A percentile compares a stretch with the other conserved stretches of the same genome.
phyloP scores from a whole-genome alignment of 1,140 invertebrate species.

The Grapholita molesta region DNA sequence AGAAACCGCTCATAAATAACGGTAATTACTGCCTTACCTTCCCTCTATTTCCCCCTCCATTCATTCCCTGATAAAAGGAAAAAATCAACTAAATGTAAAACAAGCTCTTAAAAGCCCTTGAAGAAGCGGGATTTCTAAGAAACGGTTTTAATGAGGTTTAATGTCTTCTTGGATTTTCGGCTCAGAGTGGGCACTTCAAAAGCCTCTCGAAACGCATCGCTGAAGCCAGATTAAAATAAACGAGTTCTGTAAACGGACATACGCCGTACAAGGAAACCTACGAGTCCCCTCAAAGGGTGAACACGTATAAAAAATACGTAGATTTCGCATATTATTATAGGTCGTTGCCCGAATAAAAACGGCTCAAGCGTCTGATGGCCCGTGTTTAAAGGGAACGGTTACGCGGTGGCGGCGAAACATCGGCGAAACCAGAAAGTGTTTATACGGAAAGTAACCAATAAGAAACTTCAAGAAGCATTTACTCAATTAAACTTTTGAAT shows the following conservation, averaged over 20 bases:
- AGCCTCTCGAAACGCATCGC: slow-evolving; percentile 16
- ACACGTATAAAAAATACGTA: not conserved
- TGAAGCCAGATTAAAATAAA: slow-evolving; percentile 37
- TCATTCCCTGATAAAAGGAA: slow-evolving; percentile 30
- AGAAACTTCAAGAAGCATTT: slow-evolving; percentile 40
- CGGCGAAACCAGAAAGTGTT: not conserved
- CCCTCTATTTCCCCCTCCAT: slow-evolving; percentile 30
- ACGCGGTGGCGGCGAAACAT: not conserved
- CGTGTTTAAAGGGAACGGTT: not conserved
- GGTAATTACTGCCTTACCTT: slow-evolving; percentile 42
- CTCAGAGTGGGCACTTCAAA: slow-evolving; percentile 21
- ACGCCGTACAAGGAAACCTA: slow-evolving; percentile 28
- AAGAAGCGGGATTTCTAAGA: slow-evolving; percentile 12
- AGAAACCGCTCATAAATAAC: slow-evolving; percentile 69
- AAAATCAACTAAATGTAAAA: slow-evolving; percentile 26
- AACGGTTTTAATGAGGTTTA: slow-evolving; percentile 27
- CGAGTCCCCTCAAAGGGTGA: not conserved
- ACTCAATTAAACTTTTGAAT: slow-evolving; percentile 66
- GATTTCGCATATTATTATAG: slow-evolving; percentile 17
- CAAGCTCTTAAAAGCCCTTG: slow-evolving; percentile 19
- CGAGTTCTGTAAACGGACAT: slow-evolving; percentile 33
- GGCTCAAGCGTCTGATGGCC: slow-evolving; percentile 16
- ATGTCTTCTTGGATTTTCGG: slow-evolving; percentile 18
- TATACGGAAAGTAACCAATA: slow-evolving; percentile 23
- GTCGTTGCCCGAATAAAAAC: slow-evolving; percentile 28